Conservation (phyloP, 92 coral and sea anemone genomes). For the Montipora capitata region DNA sequence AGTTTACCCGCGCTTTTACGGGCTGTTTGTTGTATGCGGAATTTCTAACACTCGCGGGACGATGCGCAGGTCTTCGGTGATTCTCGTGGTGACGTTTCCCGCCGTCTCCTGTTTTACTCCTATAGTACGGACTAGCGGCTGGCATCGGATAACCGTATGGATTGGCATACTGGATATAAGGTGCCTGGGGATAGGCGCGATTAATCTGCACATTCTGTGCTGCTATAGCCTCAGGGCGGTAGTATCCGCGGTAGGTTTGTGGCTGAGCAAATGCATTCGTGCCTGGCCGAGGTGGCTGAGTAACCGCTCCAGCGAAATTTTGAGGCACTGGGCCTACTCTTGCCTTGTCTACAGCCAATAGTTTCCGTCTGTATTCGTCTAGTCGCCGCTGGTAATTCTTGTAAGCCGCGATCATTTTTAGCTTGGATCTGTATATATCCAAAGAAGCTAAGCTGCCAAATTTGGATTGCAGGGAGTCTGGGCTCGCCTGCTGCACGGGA, state of each 20-base stretch:
- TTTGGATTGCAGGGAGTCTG: slow-evolving; percentile 83
- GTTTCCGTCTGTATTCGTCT: slow-evolving; percentile 78
- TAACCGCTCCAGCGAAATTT: slow-evolving; percentile 34
- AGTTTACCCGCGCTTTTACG: neutral
- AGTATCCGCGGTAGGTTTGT: slow-evolving; percentile 44
- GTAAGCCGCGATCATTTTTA: slow-evolving; percentile 93
- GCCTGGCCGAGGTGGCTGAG: slow-evolving; percentile 60
- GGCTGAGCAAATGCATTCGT: slow-evolving; percentile 58
- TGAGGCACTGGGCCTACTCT: slow-evolving; percentile 43
- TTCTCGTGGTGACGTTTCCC: slow-evolving; percentile 11
- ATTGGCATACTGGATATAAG: slow-evolving; percentile 36
- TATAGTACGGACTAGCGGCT: slow-evolving; percentile 43
- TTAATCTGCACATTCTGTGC: slow-evolving; percentile 45
- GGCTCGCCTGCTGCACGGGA: slow-evolving; percentile 68
- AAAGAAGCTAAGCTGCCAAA: slow-evolving; percentile 88
- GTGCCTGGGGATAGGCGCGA: slow-evolving; percentile 42
- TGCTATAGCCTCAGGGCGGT: slow-evolving; percentile 50
- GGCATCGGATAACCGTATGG: slow-evolving; percentile 35
- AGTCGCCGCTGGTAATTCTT: slow-evolving; percentile 90
- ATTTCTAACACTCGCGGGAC: slow-evolving; percentile 14
- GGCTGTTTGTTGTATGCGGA: slow-evolving; percentile 23
- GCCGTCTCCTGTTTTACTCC: slow-evolving; percentile 29
- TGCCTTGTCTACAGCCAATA: slow-evolving; percentile 39
- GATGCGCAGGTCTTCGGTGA: slow-evolving; percentile 8
- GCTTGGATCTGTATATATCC: slow-evolving; percentile 82